Evolutionary conservation across 2,113 vertebrate species (phyloP).

Genomic region (Sebastes schlegelii): DNA sequence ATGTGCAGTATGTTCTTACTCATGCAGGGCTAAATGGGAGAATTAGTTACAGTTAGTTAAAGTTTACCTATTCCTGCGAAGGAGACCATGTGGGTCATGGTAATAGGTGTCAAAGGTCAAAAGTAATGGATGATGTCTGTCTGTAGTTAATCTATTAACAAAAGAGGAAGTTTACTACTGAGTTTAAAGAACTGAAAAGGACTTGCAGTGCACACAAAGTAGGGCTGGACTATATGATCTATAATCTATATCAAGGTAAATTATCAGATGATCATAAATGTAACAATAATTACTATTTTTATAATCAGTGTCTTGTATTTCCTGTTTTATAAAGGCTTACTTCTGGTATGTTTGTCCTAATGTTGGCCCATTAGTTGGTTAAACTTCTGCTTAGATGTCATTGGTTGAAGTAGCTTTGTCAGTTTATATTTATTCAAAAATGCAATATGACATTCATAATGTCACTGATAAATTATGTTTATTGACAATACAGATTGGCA

Average conservation of each 20-base stretch:
- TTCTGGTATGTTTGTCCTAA: neutral
- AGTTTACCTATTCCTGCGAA: conserved; percentile 21
- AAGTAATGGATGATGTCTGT: conserved; percentile 5
- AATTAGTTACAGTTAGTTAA: conserved; percentile 14
- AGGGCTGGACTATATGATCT: neutral
- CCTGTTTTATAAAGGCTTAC: neutral
- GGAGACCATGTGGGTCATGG: neutral
- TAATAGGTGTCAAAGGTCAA: conserved; percentile 19
- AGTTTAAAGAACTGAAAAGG: neutral
- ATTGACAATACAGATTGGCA: neutral
- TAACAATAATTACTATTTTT: neutral
- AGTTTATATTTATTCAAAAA: neutral
- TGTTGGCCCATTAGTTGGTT: neutral
- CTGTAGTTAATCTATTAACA: conserved; percentile 1
- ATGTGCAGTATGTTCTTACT: conserved; percentile 27
- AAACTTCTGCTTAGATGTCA: neutral
- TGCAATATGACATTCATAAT: neutral
- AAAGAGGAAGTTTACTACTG: neutral
- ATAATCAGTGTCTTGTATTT: neutral
- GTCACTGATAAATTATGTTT: neutral
- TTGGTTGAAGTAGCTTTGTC: neutral
- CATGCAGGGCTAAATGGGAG: conserved; percentile 18
- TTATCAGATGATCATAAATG: neutral
- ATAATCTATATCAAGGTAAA: neutral
- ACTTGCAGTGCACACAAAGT: neutral